These are phyloP conservation scores for Zaprionus ghesquierei DNA, from an alignment of 1,140 invertebrate species.

Conservation along the genomic window DNA sequence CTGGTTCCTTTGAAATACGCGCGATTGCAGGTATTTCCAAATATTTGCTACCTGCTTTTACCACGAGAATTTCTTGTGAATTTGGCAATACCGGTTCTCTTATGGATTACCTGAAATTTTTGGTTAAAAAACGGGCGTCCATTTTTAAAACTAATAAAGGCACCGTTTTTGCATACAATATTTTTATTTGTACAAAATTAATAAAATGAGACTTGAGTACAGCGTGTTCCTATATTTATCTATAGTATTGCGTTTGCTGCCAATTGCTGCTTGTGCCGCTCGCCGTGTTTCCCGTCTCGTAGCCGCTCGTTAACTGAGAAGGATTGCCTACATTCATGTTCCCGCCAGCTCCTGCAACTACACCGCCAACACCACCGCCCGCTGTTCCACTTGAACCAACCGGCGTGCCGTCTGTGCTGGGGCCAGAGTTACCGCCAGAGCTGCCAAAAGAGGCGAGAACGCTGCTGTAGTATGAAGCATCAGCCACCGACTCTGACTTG, in stretches of 20 bases:
- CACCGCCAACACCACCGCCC: slow-evolving; percentile 14
- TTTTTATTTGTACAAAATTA: slow-evolving; percentile 48
- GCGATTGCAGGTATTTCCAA: too few species aligned
- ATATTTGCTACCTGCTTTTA: background rate
- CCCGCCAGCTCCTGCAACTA: background rate
- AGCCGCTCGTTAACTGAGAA: slow-evolving; percentile 17
- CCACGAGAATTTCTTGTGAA: background rate
- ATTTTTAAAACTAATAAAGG: background rate
- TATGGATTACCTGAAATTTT: background rate
- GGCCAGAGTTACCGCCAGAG: slow-evolving; percentile 9
- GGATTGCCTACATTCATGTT: slow-evolving; percentile 18
- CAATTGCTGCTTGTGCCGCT: slow-evolving; percentile 41
- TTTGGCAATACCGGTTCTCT: background rate
- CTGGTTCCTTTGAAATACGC: too few species aligned
- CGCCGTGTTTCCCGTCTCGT: slow-evolving; percentile 34
- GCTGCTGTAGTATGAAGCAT: slow-evolving; percentile 80
- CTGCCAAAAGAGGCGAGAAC: slow-evolving; percentile 74
- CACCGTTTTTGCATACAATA: slow-evolving; percentile 32
- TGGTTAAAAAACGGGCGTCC: too few species aligned
- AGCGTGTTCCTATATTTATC: slow-evolving; percentile 23
- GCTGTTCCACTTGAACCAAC: slow-evolving; percentile 6
- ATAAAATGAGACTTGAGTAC: slow-evolving; percentile 17
- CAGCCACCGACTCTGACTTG: slow-evolving; percentile 72
- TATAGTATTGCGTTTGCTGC: slow-evolving; percentile 65
- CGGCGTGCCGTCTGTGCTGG: background rate